Base-by-base conservation (phyloP, 1,140 invertebrate species). In the Thaumatotibia leucotreta region DNA sequence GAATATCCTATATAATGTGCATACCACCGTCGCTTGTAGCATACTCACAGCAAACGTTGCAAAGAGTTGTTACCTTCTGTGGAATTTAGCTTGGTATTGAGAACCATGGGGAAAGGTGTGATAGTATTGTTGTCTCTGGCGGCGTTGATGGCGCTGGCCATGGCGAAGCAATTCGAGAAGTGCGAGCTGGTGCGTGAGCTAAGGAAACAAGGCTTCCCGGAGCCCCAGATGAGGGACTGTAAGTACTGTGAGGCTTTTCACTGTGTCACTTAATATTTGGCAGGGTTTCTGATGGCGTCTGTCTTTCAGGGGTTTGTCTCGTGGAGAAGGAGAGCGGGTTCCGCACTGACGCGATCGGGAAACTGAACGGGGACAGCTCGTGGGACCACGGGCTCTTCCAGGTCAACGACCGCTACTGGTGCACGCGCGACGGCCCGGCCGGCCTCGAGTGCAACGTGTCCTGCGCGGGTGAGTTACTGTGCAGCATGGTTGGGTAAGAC, bases 371-470 rank as follows among this genome's bases (percentile, higher is more conserved):
- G 6, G 87, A 93, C 70, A 92, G 92, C 0, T 92, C 92, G 11
- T 80, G 86, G 22, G 93, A 93, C 78, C 92, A 92, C 81, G 93
- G 93, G 0, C 77, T 93, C 22, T 93, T 93, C 84, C 93, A 93
- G 83, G 92, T 93, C 67, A 93, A 93, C 74, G 92, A 92, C 76
- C 84, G 86, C 4, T 93, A 92, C 68, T 93, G 92, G 93, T 93
- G 92, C 79, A 85, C 74, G 54, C 76, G 79, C 10, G 73, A 72
- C 2, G 80, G 72, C 61, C 66, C 68, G 3, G 67, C 75, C 2
- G 86, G 83, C 20, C 80, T 80, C 62, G 80, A 81, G 49, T 91
- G 88, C 71, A 79, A 83, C 33, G 73, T 86, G 2, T 76, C 67
- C 10, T 89, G 87, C 63, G 52, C 75, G 49, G 70, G 84, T 89